A percentile compares a stretch with the other conserved stretches of the same genome.
These are phyloP conservation scores for Parazoanthus atlanticus DNA, from an alignment of 92 coral and sea anemone genomes.

Conservation along the genomic window DNA sequence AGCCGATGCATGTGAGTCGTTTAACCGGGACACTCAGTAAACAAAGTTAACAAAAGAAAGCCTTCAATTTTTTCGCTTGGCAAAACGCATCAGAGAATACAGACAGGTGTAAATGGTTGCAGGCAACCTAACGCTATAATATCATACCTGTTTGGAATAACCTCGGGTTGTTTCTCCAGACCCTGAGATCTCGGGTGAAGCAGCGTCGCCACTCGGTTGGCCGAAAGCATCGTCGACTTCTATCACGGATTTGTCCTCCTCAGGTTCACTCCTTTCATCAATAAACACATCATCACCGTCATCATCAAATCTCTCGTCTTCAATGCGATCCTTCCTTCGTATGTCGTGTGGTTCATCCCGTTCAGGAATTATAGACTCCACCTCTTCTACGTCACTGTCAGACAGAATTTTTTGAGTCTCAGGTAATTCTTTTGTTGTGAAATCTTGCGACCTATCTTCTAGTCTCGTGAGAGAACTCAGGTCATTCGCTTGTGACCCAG, in stretches of 20 bases:
- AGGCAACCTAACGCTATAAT: too few species aligned
- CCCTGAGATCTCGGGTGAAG: constrained; percentile 7
- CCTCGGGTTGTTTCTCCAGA: background rate
- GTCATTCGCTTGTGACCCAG: constrained; percentile 12
- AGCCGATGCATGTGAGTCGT: too few species aligned
- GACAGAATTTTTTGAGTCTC: constrained; percentile 31
- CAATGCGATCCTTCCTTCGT: constrained; percentile 14
- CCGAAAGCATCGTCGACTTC: constrained; percentile 2
- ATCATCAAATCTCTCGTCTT: constrained; percentile 14
- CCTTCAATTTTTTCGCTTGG: too few species aligned
- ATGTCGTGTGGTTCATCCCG: constrained; percentile 1
- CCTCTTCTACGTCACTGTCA: background rate
- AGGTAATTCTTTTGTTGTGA: constrained; percentile 34
- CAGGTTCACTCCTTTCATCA: constrained; percentile 3
- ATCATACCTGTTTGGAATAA: background rate
- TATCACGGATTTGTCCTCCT: background rate
- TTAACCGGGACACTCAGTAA: too few species aligned
- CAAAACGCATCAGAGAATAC: too few species aligned
- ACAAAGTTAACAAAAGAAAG: too few species aligned
- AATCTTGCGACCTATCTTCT: constrained; percentile 39
- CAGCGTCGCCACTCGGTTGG: background rate
- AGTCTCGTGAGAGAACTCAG: background rate
- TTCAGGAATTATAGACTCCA: background rate
- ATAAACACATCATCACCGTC: background rate
- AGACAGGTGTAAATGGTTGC: too few species aligned